Conservation (phyloP, 1,140 invertebrate genomes). For the Mercenaria mercenaria region DNA sequence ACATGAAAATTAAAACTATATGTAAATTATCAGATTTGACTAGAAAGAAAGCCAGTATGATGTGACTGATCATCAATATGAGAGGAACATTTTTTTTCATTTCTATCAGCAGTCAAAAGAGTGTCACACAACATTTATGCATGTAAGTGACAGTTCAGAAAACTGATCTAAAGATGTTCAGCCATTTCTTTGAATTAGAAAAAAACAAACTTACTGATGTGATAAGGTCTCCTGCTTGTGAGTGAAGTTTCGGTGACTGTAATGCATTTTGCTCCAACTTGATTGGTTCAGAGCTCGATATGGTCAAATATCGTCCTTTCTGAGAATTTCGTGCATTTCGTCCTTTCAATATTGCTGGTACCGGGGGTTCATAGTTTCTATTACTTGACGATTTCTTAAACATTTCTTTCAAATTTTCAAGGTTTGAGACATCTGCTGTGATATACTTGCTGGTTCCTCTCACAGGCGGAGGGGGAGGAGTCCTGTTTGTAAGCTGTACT, state of each 20-base stretch:
- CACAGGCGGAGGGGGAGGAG: constrained; percentile 60
- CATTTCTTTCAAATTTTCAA: constrained; percentile 43
- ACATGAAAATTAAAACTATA: too few relatives aligned
- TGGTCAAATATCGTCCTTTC: constrained; percentile 93
- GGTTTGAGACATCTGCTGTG: neutral
- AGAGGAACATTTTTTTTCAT: too few relatives aligned
- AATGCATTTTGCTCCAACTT: constrained; percentile 79
- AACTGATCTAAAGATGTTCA: too few relatives aligned
- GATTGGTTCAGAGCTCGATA: constrained; percentile 90
- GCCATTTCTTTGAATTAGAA: too few relatives aligned
- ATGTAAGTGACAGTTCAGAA: too few relatives aligned
- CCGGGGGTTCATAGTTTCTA: constrained; percentile 50
- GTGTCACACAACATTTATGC: too few relatives aligned
- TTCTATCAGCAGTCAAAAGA: too few relatives aligned
- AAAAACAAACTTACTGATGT: constrained; percentile 72
- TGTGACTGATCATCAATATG: too few relatives aligned
- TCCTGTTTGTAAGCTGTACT: constrained; percentile 32
- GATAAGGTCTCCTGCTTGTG: constrained; percentile 80
- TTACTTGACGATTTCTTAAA: constrained; percentile 37
- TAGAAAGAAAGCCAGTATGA: too few relatives aligned
- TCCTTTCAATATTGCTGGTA: constrained; percentile 60
- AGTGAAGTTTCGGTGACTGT: constrained; percentile 72
- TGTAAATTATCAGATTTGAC: too few relatives aligned
- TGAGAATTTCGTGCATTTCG: constrained; percentile 19
- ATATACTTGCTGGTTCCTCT: constrained; percentile 56